Evolutionary conservation across 2,888 invertebrate species (phyloP), one percentile per base, ranked within the genome.

Genomic region (Steinernema carpocapsae): DNA sequence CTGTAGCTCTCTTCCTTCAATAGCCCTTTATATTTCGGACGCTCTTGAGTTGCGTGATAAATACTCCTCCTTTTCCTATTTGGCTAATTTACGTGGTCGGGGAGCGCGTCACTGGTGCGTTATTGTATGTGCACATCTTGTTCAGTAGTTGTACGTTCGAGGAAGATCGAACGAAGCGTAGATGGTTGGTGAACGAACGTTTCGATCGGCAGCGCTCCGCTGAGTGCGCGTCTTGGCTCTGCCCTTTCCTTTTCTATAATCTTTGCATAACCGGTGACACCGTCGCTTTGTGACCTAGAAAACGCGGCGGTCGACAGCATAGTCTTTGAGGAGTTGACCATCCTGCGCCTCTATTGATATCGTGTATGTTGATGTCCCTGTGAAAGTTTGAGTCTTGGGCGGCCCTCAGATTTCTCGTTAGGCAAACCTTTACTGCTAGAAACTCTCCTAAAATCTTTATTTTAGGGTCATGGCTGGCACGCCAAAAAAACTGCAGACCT

Each of bases 71-170:
- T 64, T 52, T 64, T 37, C 37, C 32, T 64, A 64, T 64, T 64
- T 64, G 64, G 64, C 64, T 64, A 64, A 64, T 64, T 64, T 64
- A 64, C 22, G 64, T 37, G 64, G 64, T 32, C 29, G 64, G 22
- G 64, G 29, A 64, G 64, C 32, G 64, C 64, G 64, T 22, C 64
- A 29, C 64, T 64, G 64, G 26, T 64, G 29, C 26, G 64, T 48
- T 64, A 64, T 64, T 64, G 64, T 64, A 64, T 64, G 64, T 64
- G 64, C 64, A n/a, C 64, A 29, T 64, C 64, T 64, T 64, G 64
- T 64, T 64, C 64, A 6, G 37, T 37, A 37, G 37, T 37, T 37
- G 64, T 64, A 64, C 64, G 64, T 64, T 64, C 64, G 64, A 64
- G 64, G 64, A 64, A 64, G 64, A 64, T 32, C 64, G 64, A 64